Percentiles rank a stretch among this genome's conserved stretches.
These are phyloP conservation scores for Nerophis lumbriciformis DNA, from an alignment of 2,113 vertebrate genomes.

Conservation along the genomic window DNA sequence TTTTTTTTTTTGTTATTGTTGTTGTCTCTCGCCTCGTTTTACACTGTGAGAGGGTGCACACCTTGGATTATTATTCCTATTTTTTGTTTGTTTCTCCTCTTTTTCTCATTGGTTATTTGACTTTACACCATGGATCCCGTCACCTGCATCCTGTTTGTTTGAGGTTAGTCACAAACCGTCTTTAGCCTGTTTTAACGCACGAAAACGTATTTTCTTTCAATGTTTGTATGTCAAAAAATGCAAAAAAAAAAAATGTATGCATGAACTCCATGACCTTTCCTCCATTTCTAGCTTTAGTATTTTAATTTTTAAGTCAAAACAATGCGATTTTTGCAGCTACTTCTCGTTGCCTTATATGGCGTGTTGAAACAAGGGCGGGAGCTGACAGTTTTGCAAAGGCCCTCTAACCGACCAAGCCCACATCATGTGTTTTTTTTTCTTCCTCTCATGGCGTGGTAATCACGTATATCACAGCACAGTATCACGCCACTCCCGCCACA, in stretches of 20 bases:
- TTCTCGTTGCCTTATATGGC: conserved; percentile 73
- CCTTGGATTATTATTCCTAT: conserved; percentile 66
- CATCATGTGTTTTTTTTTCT: conserved; percentile 34
- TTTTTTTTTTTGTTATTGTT: conserved; percentile 6
- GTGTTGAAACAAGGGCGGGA: conserved; percentile 63
- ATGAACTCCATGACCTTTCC: no score
- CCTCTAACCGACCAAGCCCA: conserved; percentile 63
- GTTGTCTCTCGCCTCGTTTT: conserved; percentile 12
- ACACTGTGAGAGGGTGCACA: conserved; percentile 43
- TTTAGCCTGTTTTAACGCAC: conserved; percentile 4
- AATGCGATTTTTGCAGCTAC: conserved; percentile 8
- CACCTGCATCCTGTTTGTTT: conserved; percentile 55
- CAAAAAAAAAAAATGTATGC: neutral
- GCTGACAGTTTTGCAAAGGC: conserved; percentile 66
- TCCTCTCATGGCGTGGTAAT: conserved; percentile 46
- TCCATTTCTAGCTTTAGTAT: no score
- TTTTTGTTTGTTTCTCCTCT: conserved; percentile 33
- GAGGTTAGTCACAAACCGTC: conserved; percentile 67
- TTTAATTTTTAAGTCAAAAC: neutral
- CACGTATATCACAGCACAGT: conserved; percentile 26
- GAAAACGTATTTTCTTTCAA: no score
- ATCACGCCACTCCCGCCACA: neutral
- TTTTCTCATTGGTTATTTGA: conserved; percentile 49
- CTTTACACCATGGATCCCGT: conserved; percentile 64
- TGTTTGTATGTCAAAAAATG: neutral